Evolutionary conservation across 2,113 vertebrate species (phyloP), one percentile per base, ranked within the genome.

Genomic region (Pycnonotus jocosus): DNA sequence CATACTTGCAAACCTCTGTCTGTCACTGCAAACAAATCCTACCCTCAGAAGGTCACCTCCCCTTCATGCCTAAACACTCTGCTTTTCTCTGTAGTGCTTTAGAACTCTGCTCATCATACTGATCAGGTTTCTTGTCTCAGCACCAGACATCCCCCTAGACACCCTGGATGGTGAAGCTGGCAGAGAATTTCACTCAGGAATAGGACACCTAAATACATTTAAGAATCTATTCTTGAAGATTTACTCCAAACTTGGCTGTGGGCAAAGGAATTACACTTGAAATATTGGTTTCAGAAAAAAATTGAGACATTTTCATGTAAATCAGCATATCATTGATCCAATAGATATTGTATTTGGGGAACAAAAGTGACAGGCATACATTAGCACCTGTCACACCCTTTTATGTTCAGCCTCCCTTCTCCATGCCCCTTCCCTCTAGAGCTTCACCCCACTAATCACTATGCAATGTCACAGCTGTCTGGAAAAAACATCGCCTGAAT

Each of bases 261-360:
- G n/a, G 21, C 15, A 87, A 79, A 85, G 28, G 20, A 91, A 72
- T 85, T 72, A 69, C 9, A 61, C 4, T 50, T 57, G 77, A 93
- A 91, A 79, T 69, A 57, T 69, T 65, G 30, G 73, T 92, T 85
- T 93, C 69, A 95, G 62, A 17, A 91, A 74, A 94, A 96, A 95
- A 93, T 30, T 14, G 95, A 94, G 74, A 92, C 37, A 95, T 95
- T 96, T 96, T 94, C 77, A 84, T 82, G 65, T 93, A 97, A 80
- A 97, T 95, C 92, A 94, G 33, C 33, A 68, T 88, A 81, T 90
- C 97, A 93, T 70, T 90, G 78, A 94, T 88, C 45, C 93, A 96
- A 93, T 44, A 77, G 28, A 85, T 85, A 88, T 1, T 51, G 48
- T 69, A 54, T 69, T 91, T 60, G 19, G 42, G 35, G 17, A 76